Base-by-base conservation (phyloP, 2,888 invertebrate genomes). In the Hypomecis punctinalis region DNA sequence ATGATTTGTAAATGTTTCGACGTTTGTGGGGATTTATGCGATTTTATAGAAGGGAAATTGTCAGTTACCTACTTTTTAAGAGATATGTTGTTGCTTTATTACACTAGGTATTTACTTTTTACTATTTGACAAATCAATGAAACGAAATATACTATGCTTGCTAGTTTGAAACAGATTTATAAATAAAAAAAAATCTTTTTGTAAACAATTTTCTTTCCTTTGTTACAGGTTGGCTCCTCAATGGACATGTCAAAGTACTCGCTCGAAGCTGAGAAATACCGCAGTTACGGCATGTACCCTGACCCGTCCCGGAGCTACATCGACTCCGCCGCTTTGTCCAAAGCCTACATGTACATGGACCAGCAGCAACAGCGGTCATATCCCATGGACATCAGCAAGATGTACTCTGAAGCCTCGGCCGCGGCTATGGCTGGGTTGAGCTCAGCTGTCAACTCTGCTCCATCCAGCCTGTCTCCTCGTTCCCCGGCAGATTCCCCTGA, bases 221-320 rank as follows among this genome's bases (percentile, higher is more conserved):
- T 90, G 85, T 94, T 94, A 0, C 94, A 96, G 96, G 95, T 96
- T 67, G 95, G 95, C 6, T 95, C 95, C 55, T 94, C 96, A 69
- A 96, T 96, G 96, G 96, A 96, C 80, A 96, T 96, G 95, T 91
- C 93, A 0, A 96, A 96, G 80, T 96, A 96, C 82, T 95, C 96
- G 8, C 94, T 96, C 90, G 96, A 96, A 73, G 95, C 96, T 0
- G 96, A 96, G 76, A 96, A 96, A 76, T 96, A 96, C 84, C 94
- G 96, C 59, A 95, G 95, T 33, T 96, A 96, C 88, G 95, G 96
- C 65, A 96, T 96, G 96, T 96, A 96, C 79, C 94, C 95, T 0
- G 96, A 96, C 74, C 95, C 96, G 0, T 96, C 96, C 33, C 93
- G 96, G 0, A 94, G 95, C 59, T 96, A 96, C 81, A 90, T 96